Base-by-base conservation (phyloP, 1,140 invertebrate species). In the Pentalonia nigronervosa region DNA sequence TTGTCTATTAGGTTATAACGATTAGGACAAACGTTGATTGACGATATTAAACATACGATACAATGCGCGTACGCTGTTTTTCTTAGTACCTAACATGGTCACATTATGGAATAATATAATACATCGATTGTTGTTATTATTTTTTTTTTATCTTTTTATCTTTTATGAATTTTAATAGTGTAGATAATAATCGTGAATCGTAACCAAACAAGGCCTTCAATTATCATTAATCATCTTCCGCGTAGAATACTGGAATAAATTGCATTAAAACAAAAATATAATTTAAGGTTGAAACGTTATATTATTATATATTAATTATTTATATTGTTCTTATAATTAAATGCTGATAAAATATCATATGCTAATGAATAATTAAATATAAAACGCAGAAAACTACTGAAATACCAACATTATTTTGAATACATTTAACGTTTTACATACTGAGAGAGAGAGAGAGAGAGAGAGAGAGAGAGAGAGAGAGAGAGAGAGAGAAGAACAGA, bases 101-200 rank as follows among this genome's bases (percentile, higher is more conserved):
- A 14, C 83, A 45, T 30, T 41, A 1, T 41, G 36, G 83, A 45
- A 84, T 45, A 84, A 84, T 36, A 41, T 21, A 84, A 41, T 45
- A 45, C 83, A 36, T 84, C 60, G 14, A 76, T 76, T 76, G 14
- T 76, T 17, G 25, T 25, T 56, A 56, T 76, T 76, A 14, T 83
- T 45, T 21, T 83, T 83, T n/a, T 34, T 83, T 81, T 41, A 41
- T 41, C 41, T 41, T 86, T 89, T 36, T 45, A 60, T 60, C 41
- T 45, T 30, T 90, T 90, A 67, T 20, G 53, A 0, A 41, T 90
- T 90, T 90, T n/a, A 90, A 67, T 60, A 67, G 67, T 41, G 2
- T 34, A 90, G 89, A 90, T 90, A 90, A 90, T 41, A 45, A 90
- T 90, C 89, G 89, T n/a, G 45, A 45, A 90, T 90, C 14, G 53